Base-by-base conservation (phyloP, 2,888 invertebrate genomes). In the Agrotis puta region DNA sequence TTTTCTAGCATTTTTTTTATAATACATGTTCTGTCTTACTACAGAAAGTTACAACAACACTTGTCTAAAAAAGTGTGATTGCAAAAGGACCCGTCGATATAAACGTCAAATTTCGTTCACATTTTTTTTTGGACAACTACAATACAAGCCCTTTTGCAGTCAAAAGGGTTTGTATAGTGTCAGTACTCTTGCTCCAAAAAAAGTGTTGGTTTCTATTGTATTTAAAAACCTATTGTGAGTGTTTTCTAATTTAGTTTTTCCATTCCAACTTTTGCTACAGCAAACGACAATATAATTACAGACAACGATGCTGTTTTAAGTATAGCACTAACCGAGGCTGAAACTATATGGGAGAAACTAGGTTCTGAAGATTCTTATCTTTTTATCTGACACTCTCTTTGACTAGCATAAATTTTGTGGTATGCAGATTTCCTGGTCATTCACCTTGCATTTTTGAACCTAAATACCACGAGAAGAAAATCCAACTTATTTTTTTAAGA, bases 371-470 rank as follows among this genome's bases (percentile, higher is more conserved):
- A 73, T 59, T 45, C 4, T 72, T 62, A 79, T 79, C 79, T 1
- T 39, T 39, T 79, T 62, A 79, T 72, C 64, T 43, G 50, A 18
- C 16, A 39, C 13, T 24, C 59, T 62, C 45, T 71, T 82, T 71
- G 43, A 11, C 20, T 70, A 70, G 61, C 59, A 54, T 20, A 76
- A 51, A 51, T 62, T 33, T 18, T 66, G 3, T 20, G 48, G 18
- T 57, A 64, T 82, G 71, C 62, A 64, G 39, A 77, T 27, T 39
- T 16, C 14, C 56, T 61, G 79, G 73, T 33, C 73, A 63, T 71
- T 78, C n/a, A 78, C 62, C 64, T 78, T 82, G 47, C 63, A 82
- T n/a, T 78, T n/a, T 39, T 47, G 11, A 24, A 18, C 3, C 1
- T 0, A 11, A 11, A n/a, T 43, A n/a, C 22, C 5, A 18, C 16